Evolutionary conservation across 2,113 vertebrate species (phyloP).

Genomic region (Nothocercus julius): DNA sequence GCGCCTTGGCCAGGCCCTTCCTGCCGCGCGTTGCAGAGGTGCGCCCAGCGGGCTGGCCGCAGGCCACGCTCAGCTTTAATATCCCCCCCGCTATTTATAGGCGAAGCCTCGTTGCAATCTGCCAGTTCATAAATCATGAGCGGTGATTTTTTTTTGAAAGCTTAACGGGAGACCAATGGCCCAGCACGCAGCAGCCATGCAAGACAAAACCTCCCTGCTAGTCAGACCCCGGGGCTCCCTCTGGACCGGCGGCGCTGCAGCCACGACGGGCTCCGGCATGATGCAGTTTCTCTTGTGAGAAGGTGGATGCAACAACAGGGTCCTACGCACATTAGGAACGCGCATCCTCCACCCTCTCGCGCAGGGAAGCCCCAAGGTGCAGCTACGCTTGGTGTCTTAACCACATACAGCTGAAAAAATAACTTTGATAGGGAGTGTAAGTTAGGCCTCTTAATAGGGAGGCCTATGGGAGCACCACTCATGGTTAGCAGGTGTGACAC

Average conservation of each 20-base stretch:
- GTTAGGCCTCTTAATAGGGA: background rate
- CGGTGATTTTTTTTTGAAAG: background rate
- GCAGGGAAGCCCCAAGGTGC: rapidly evolving
- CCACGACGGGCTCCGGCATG: background rate
- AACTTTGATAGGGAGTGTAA: too few species aligned
- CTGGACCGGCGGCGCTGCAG: background rate
- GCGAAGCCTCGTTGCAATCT: conserved; percentile 11
- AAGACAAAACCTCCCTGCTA: background rate
- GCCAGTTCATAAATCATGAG: conserved; percentile 59
- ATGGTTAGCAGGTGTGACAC: background rate
- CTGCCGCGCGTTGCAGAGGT: background rate
- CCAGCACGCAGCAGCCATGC: background rate
- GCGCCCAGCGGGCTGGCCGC: background rate
- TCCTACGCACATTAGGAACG: rapidly evolving
- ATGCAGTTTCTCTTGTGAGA: background rate
- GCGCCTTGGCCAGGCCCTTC: background rate
- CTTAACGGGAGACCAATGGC: background rate
- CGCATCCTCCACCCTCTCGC: rapidly evolving
- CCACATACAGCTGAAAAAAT: too few species aligned
- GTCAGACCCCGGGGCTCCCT: background rate
- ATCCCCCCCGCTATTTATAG: conserved; percentile 59
- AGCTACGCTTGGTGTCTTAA: background rate
- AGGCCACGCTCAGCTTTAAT: background rate
- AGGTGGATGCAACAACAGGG: background rate
- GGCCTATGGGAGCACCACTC: background rate